phyloP scores from a whole-genome alignment of 1,140 invertebrate species.

The Drosophila pectinifera region DNA sequence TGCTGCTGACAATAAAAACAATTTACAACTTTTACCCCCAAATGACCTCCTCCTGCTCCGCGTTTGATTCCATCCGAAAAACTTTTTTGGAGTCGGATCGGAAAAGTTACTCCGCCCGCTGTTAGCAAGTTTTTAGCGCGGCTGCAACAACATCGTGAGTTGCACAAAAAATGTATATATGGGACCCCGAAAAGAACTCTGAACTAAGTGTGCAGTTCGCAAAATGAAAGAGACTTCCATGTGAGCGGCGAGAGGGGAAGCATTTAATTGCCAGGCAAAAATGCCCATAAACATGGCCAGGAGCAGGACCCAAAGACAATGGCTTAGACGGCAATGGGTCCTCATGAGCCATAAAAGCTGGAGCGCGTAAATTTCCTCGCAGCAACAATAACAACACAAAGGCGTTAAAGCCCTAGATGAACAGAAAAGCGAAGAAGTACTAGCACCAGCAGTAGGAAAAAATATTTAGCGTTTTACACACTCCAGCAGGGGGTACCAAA shows the following conservation, averaged over 20 bases:
- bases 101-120: slow-evolving; percentile 34
- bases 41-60: slow-evolving; percentile 24
- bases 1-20: slow-evolving; percentile 58
- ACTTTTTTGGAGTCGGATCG: slow-evolving; percentile 52
- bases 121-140: slow-evolving; percentile 56
- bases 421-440: neutral
- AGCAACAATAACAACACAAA: slow-evolving; percentile 31
- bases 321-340: slow-evolving; percentile 43
- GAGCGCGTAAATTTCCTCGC: slow-evolving; percentile 50
- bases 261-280: slow-evolving; percentile 53
- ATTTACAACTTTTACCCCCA: slow-evolving; percentile 48
- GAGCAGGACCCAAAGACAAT: slow-evolving; percentile 34
- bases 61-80: slow-evolving; percentile 4
- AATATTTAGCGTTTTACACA: slow-evolving; percentile 31
- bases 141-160: slow-evolving; percentile 63
- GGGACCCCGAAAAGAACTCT: neutral
- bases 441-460: neutral
- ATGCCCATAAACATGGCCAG: slow-evolving; percentile 47
- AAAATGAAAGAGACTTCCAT: neutral
- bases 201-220: neutral
- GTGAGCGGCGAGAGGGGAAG: neutral
- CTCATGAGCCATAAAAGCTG: slow-evolving; percentile 57
- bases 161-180: slow-evolving; percentile 11
- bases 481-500: neutral
- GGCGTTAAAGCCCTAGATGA: slow-evolving; percentile 35